Evolutionary conservation across 2,113 vertebrate species (phyloP).

Genomic region (Megaptera novaeangliae): DNA sequence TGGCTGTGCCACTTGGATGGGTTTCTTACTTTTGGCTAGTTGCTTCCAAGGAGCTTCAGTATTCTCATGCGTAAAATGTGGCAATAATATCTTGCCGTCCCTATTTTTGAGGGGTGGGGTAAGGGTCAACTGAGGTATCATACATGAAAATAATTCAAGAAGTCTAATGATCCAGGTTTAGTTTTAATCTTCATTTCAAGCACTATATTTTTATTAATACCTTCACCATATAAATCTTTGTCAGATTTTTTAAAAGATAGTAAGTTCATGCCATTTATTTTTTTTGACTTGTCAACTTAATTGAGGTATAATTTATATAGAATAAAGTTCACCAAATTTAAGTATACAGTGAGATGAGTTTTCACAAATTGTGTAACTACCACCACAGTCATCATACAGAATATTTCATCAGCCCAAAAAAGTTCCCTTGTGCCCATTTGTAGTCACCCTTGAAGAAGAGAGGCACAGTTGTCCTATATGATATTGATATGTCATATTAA

Average conservation of each 20-base stretch:
- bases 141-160: background rate
- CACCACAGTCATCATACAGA: background rate
- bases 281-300: background rate
- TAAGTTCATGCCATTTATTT: background rate
- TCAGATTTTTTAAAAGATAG: background rate
- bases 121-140: background rate
- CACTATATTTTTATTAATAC: constrained; percentile 10
- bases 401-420: background rate
- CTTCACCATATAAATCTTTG: background rate
- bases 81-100: background rate
- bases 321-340: background rate
- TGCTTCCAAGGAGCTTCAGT: background rate
- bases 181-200: constrained; percentile 23
- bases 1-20: background rate
- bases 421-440: background rate
- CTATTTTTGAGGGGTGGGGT: background rate
- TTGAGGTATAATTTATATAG: background rate
- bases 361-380: background rate
- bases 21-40: background rate
- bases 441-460: background rate
- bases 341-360: background rate
- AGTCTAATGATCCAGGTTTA: background rate
- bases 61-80: background rate
- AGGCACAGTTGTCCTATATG: background rate
- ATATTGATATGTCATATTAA: background rate